phyloP scores from a whole-genome alignment of 2,888 invertebrate genomes.

The Athrips mouffetella region DNA sequence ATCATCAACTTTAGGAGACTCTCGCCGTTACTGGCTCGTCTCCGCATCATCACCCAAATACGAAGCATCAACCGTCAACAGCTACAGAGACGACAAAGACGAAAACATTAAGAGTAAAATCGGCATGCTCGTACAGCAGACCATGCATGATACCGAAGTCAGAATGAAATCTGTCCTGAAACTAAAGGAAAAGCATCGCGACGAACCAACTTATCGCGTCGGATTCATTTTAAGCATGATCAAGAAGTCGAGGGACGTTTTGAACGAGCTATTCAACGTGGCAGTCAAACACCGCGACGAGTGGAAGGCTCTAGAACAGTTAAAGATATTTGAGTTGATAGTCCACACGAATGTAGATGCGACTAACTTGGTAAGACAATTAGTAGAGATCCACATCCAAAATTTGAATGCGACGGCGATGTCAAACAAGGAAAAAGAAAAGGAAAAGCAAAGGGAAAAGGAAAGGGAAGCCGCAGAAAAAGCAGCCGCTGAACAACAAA shows the following conservation, averaged over 20 bases:
- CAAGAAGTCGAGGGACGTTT: constrained; percentile 52
- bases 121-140: constrained; percentile 49
- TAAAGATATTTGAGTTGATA: constrained; percentile 63
- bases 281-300: constrained; percentile 59
- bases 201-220: constrained; percentile 44
- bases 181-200: constrained; percentile 37
- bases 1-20: too few species aligned
- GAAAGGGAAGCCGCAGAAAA: background rate
- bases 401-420: constrained; percentile 38
- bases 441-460: background rate
- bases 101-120: constrained; percentile 53
- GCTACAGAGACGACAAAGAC: constrained; percentile 42
- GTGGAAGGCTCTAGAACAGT: constrained; percentile 60
- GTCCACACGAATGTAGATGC: constrained; percentile 64
- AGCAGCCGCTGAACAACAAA: background rate
- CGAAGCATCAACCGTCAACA: constrained; percentile 8
- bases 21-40: constrained; percentile 21
- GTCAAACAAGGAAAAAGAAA: too few species aligned
- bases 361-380: constrained; percentile 53
- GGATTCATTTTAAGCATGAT: constrained; percentile 60
- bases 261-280: constrained; percentile 61
- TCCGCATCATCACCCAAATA: constrained; percentile 3
- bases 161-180: constrained; percentile 43
- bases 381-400: constrained; percentile 54
- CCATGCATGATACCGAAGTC: constrained; percentile 47